Evolutionary conservation across 2,797 vertebrate species (phyloP).

Genomic region (Pseudotriccus pelzelni): DNA sequence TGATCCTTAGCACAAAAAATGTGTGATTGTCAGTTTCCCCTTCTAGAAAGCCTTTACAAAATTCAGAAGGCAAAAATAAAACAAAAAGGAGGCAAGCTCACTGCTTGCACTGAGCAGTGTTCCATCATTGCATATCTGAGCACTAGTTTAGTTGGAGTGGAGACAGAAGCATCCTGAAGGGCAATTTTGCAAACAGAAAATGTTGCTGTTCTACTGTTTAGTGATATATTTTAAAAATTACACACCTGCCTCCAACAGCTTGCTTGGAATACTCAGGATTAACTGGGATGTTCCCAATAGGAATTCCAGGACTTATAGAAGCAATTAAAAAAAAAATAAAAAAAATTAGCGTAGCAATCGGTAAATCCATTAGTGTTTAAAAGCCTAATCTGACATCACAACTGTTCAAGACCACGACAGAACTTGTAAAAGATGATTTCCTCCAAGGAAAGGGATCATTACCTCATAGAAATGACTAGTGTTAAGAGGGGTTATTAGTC

Average conservation of each 20-base stretch:
- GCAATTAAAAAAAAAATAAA: background rate
- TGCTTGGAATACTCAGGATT: background rate
- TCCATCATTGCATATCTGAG: background rate
- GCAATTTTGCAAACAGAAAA: background rate
- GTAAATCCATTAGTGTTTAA: background rate
- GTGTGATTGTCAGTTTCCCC: background rate
- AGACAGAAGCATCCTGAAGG: background rate
- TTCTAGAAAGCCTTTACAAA: background rate
- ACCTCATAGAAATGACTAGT: slow-evolving; percentile 12
- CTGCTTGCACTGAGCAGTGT: background rate
- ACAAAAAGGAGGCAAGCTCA: background rate
- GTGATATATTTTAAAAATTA: background rate
- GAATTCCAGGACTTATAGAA: background rate
- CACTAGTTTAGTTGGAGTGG: background rate
- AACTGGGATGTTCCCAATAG: background rate
- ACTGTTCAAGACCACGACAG: background rate
- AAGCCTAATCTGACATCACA: background rate
- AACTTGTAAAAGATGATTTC: slow-evolving; percentile 22
- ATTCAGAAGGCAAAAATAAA: background rate
- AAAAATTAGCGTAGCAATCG: background rate
- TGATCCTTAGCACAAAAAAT: background rate
- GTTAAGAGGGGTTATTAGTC: background rate
- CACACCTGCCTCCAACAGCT: background rate
- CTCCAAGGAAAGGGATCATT: slow-evolving; percentile 23
- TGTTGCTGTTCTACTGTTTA: background rate